Evolutionary conservation across 1,140 invertebrate genomes (phyloP), one percentile per base, ranked within the genome.

Genomic region (Heliothis virescens): DNA sequence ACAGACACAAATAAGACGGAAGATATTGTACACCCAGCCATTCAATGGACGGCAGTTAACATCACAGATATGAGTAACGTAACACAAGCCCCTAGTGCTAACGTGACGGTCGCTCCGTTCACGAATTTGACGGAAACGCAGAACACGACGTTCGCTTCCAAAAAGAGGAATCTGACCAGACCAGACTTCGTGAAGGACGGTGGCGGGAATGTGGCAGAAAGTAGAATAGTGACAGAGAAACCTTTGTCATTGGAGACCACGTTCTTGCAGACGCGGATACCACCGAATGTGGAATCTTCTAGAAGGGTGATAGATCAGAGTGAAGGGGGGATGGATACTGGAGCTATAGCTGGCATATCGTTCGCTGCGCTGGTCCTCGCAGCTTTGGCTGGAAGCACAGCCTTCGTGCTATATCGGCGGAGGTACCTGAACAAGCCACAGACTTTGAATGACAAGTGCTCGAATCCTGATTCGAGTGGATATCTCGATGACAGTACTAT

Each of bases 401-500:
- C 96, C 48, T 97, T 97, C 85, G 95, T 98, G 77, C 95, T 98
- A 80, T 98, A 98, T 91, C 96, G 97, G 41, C 95, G 97, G 72
- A 95, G 96, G 85, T 97, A 96, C 87, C 95, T 97, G 80, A 98
- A 98, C 90, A 97, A 97, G 86, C 97, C 97, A 21, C 97, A 98
- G 94, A 97, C 97, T 59, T 95, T 97, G 52, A 97, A 96, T 86
- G 97, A 97, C 86, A 97, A 97, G 88, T 97, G 97, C 90, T 98
- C 97, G 81, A 98, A 98, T 91, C 97, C 97, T 3, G 98, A 98
- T 88, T 98, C 97, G 55, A 98, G 97, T 89, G 97, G 97, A 83
- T 98, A 98, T 86, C 97, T 98, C 69, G 98, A 98, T 92, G 98
- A 98, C 94, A 97, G 97, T 91, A 97, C 97, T 86, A 97, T 98